These are phyloP conservation scores for Phrynocephalus guinanensis DNA, from an alignment of 2,797 vertebrate species.

Conservation along the genomic window DNA sequence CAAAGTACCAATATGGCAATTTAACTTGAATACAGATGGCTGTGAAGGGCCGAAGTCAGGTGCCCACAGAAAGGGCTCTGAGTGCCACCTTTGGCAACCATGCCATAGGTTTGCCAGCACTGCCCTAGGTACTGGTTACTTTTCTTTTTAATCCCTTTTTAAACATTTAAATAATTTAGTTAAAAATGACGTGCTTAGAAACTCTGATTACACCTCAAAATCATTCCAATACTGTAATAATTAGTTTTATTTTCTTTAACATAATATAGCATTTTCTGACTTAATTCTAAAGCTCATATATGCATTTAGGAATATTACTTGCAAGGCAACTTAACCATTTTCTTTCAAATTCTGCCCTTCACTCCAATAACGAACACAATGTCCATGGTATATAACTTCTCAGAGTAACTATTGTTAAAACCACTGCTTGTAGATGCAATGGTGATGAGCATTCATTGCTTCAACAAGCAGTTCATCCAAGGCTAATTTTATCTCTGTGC, in stretches of 20 bases:
- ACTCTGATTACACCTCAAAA: background rate
- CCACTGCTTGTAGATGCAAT: background rate
- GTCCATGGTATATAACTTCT: background rate
- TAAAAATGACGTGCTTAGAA: background rate
- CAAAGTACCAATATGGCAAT: no score
- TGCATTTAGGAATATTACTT: background rate
- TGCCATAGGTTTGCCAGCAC: no score
- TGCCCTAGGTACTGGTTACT: background rate
- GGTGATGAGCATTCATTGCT: background rate
- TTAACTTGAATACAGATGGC: no score
- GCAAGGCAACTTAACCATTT: background rate
- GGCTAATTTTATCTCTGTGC: background rate
- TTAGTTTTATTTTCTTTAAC: background rate
- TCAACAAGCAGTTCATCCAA: background rate
- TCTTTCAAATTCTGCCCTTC: background rate
- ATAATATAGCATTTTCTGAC: background rate
- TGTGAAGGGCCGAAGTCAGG: no score
- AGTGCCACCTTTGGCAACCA: no score
- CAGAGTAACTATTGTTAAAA: background rate
- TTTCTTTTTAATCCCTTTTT: background rate
- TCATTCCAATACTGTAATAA: background rate
- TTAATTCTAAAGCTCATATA: background rate
- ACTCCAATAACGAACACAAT: slow-evolving; percentile 9
- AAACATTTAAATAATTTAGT: slow-evolving; percentile 1
- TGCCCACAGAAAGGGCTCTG: no score